Conservation (phyloP, 2,113 vertebrate species). For the Pteruthius melanotis region DNA sequence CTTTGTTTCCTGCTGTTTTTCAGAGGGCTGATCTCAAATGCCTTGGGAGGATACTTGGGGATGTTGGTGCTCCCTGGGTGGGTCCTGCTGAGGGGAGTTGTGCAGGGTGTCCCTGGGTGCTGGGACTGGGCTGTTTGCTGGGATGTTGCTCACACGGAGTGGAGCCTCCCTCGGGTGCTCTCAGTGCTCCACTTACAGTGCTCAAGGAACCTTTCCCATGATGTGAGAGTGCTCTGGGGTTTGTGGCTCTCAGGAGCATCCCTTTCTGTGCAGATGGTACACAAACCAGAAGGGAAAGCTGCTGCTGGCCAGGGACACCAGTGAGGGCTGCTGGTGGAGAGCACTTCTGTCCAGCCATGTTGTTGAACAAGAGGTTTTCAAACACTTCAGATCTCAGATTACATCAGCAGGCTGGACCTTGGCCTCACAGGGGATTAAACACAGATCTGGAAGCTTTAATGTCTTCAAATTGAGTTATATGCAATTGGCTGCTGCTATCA, state of each 20-base stretch:
- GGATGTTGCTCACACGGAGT: background rate
- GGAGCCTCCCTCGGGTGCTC: background rate
- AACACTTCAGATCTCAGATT: conserved; percentile 23
- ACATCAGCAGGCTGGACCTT: background rate
- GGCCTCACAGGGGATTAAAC: conserved; percentile 10
- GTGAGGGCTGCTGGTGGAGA: background rate
- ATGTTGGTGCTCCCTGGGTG: background rate
- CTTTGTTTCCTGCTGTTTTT: background rate
- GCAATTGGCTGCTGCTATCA: background rate
- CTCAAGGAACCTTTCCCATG: background rate
- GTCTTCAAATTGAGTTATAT: background rate
- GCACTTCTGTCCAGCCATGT: background rate
- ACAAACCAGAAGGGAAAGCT: background rate
- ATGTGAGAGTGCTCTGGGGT: background rate
- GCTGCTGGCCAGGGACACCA: background rate
- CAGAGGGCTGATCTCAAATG: background rate
- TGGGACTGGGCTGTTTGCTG: background rate
- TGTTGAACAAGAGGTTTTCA: background rate
- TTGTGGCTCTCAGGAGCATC: background rate
- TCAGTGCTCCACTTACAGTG: background rate
- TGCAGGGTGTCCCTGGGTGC: background rate
- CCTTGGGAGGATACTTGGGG: background rate
- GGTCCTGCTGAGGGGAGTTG: background rate
- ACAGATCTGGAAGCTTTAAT: conserved; percentile 3
- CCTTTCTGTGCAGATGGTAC: background rate